Conservation (phyloP, 30 jellyfish, hydroid and myxozoan species). For the Turritopsis rubra region DNA sequence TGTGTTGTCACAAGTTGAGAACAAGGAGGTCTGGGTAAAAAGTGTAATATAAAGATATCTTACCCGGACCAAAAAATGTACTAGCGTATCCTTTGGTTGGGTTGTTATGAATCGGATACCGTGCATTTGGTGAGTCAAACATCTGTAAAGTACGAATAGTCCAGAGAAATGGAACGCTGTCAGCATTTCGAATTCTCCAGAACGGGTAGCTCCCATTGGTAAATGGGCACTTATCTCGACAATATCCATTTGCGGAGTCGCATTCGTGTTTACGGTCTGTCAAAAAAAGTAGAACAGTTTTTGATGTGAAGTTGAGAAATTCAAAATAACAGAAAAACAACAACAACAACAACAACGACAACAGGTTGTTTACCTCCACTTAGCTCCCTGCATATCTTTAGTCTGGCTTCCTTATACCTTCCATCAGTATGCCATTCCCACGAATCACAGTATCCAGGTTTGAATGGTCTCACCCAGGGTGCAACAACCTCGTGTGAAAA, state of each 20-base stretch:
- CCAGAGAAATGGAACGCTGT: constrained; percentile 76
- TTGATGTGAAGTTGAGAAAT: not conserved
- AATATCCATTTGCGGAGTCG: constrained; percentile 82
- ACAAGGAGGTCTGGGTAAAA: not conserved
- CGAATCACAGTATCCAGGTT: constrained; percentile 93
- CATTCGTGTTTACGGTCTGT: constrained; percentile 78
- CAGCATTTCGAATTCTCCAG: constrained; percentile 93
- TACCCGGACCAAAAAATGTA: constrained; percentile 96
- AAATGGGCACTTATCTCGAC: constrained; percentile 91
- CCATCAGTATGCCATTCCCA: constrained; percentile 99
- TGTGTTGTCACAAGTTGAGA: not conserved
- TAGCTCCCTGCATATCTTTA: constrained; percentile 69
- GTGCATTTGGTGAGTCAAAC: constrained; percentile 76
- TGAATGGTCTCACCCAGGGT: constrained; percentile 91
- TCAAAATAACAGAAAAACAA: not conserved
- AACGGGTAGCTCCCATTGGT: constrained; percentile 89
- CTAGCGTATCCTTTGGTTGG: constrained; percentile 90
- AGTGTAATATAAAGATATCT: not conserved
- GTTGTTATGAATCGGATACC: constrained; percentile 51
- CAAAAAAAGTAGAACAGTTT: constrained; percentile 5
- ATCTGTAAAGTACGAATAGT: constrained; percentile 75
- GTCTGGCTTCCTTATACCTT: constrained; percentile 63
- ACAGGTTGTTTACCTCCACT: constrained; percentile 60
- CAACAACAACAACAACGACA: not conserved
- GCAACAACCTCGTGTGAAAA: constrained; percentile 84